Conservation (phyloP, 1,140 invertebrate genomes). For the Bombus picipes region DNA sequence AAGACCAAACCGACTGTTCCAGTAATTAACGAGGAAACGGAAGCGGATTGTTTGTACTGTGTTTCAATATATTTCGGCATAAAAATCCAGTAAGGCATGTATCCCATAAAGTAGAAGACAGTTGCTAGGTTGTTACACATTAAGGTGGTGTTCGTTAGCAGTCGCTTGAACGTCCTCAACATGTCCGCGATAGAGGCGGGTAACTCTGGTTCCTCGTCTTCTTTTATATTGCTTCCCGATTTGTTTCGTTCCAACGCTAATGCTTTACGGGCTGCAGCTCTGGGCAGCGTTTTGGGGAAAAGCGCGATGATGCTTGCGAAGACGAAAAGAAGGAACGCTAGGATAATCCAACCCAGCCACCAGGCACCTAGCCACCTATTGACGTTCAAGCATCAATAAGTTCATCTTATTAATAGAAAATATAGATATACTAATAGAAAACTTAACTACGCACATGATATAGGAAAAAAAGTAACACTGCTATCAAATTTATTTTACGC, state of each 20-base stretch:
- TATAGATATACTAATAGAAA: not conserved
- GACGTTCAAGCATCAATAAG: not conserved
- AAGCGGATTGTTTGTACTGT: slow-evolving; percentile 89
- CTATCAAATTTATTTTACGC: too few species aligned
- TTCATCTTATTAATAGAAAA: not conserved
- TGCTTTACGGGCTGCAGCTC: slow-evolving; percentile 84
- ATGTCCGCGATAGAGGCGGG: slow-evolving; percentile 84
- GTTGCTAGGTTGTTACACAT: slow-evolving; percentile 88
- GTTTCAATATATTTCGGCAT: slow-evolving; percentile 91
- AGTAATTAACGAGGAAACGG: slow-evolving; percentile 87
- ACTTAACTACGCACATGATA: too few species aligned
- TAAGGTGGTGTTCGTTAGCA: slow-evolving; percentile 86
- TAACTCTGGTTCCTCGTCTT: slow-evolving; percentile 75
- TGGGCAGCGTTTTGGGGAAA: slow-evolving; percentile 86
- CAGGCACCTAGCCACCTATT: slow-evolving; percentile 88
- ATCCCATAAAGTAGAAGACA: slow-evolving; percentile 88
- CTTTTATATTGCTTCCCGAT: slow-evolving; percentile 74
- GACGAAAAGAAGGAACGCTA: slow-evolving; percentile 86
- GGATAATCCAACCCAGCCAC: slow-evolving; percentile 91
- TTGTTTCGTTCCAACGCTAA: slow-evolving; percentile 80
- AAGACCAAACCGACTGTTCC: slow-evolving; percentile 88
- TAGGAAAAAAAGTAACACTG: too few species aligned
- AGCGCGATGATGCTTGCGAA: slow-evolving; percentile 86
- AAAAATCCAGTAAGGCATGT: slow-evolving; percentile 90
- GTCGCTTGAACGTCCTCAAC: slow-evolving; percentile 85